Base-by-base conservation (phyloP, 2,888 invertebrate genomes). In the Caenorhabditis doughertyi region DNA sequence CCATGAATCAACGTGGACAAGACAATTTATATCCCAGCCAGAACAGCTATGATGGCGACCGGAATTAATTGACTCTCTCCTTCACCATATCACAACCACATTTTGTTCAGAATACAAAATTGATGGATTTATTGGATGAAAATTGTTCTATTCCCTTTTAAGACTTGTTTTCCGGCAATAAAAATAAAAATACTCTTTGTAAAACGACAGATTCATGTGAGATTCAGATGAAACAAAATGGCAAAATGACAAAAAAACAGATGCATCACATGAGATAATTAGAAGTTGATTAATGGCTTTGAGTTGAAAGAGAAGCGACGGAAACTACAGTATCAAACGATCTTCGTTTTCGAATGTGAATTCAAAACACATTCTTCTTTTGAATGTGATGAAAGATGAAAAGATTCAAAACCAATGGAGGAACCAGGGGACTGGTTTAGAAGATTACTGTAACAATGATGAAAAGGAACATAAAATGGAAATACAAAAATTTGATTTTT, bases 11-110 rank as follows among this genome's bases (percentile, higher is more conserved):
- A 25, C 27, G 68, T 18, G 68, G 16, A 29, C 42, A 76, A 27
- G 62, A 71, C 44, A 29, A 79, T 56, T 56, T 79, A 47, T 79
- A 79, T 44, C 79, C 71, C 8, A 79, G 79, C 47, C 79, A 79
- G 18, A 65, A 49, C 44, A 55, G 47, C 21, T 79, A 47, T 35
- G 25, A 56, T 25, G n/a, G 42, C 49, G 49, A 76, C 35, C 49
- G 35, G 8, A 72, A 72, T 49, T 62, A 72, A 72, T 60, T 62
- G 18, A 62, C 5, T 25, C 21, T 27, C 35, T 32, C 32, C 32
- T 16, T 44, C n/a, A 39, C 42, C n/a, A 35, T 68, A 42, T 32
- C n/a, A n/a, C n/a, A n/a, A n/a, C n/a, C n/a, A n/a, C n/a, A 44
- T 29, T 49, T 44, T 44, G 62, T 42, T 29, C 64, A 64, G 32